Base-by-base conservation (phyloP, 2,888 invertebrate genomes). In the Eupithecia dodoneata region DNA sequence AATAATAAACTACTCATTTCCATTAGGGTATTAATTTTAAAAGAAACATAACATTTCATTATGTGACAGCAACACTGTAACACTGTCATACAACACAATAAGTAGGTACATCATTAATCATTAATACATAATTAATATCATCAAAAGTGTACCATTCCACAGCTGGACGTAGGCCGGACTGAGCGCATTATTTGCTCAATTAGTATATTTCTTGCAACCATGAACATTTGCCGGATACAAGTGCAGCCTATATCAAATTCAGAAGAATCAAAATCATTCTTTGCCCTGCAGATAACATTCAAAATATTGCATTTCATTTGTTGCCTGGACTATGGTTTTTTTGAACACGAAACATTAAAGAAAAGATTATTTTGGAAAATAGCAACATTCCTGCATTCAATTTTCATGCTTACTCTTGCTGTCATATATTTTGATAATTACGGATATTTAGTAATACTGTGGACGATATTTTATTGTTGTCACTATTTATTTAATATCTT, bases 281-380 rank as follows among this genome's bases (percentile, higher is more conserved):
- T 70, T 49, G 18, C 10, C 18, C 1, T 70, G 30, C n/a, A 18
- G 30, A 30, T 5, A 49, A 18, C 45, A 13, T 70, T 47, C n/a
- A 67, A 44, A 44, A n/a, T 67, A 4, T 9, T 67, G 44, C 67
- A 67, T 45, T 9, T 67, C 15, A 9, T 67, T 9, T n/a, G 67
- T n/a, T 4, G 42, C 13, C 13, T 67, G 44, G 67, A 67, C 42
- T 67, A 45, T 10, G 67, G 67, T n/a, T 67, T 67, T 67, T 67
- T 67, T 45, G n/a, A 67, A 12, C 42, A 44, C 9, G 15, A 15
- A 45, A n/a, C 67, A 3, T 9, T 41, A 1, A 65, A 65, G 41
- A 65, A 67, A 15, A 67, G 9, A 45, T 7, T 44, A n/a, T 65
- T 65, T 65, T 30, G 65, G 65, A 65, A 65, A 65, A 41, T 65